These are phyloP conservation scores for Mustelus asterias DNA, from an alignment of 2,113 vertebrate genomes.

Conservation along the genomic window DNA sequence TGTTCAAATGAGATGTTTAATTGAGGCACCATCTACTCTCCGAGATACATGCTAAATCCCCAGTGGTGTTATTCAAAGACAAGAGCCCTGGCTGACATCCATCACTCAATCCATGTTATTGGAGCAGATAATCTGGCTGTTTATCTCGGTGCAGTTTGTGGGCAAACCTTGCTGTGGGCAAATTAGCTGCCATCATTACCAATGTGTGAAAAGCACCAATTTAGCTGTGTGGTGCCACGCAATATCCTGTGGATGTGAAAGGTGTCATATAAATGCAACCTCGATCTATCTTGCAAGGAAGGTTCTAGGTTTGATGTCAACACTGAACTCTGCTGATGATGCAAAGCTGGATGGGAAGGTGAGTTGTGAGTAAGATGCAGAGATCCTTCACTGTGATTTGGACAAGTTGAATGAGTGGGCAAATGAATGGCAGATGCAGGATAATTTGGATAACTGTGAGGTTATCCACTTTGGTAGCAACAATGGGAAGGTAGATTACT, in stretches of 20 bases:
- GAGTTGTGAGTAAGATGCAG: too few relatives aligned
- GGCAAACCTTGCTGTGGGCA: not conserved
- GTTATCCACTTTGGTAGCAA: too few relatives aligned
- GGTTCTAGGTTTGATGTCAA: not conserved
- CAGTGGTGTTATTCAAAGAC: not conserved
- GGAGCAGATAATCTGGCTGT: not conserved
- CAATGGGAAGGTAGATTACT: too few relatives aligned
- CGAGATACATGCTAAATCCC: not conserved
- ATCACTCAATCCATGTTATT: not conserved
- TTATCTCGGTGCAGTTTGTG: not conserved
- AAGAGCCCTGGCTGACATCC: not conserved
- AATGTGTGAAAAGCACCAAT: not conserved
- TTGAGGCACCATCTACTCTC: not conserved
- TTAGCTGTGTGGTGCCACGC: not conserved
- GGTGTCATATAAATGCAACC: not conserved
- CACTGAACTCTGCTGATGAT: not conserved
- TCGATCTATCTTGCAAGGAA: not conserved
- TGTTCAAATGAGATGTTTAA: not conserved
- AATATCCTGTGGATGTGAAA: not conserved
- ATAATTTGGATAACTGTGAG: too few relatives aligned
- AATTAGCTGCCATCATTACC: not conserved
- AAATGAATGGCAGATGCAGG: too few relatives aligned
- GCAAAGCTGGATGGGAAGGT: too few relatives aligned
- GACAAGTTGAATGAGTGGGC: too few relatives aligned
- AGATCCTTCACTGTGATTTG: too few relatives aligned